phyloP scores from a whole-genome alignment of 2,113 vertebrate genomes.

The Anseranas semipalmata region DNA sequence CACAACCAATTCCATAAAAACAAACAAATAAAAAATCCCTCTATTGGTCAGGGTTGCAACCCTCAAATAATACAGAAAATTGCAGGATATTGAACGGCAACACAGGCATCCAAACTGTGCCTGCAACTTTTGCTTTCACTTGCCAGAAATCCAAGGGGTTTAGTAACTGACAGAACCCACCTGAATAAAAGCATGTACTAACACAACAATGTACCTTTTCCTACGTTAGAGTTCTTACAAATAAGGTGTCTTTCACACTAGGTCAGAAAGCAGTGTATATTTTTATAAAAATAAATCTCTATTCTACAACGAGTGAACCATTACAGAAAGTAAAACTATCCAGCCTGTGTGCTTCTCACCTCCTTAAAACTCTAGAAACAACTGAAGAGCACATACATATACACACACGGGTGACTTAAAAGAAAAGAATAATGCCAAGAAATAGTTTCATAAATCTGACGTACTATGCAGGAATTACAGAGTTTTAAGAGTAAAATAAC shows the following conservation, averaged over 20 bases:
- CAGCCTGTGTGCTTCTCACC: neutral
- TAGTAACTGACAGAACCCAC: neutral
- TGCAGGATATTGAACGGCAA: neutral
- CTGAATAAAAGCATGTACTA: neutral
- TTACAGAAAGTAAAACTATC: neutral
- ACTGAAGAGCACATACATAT: neutral
- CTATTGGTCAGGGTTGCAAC: neutral
- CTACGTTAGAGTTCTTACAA: neutral
- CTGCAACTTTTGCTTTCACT: constrained; percentile 22
- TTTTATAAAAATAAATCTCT: constrained; percentile 5
- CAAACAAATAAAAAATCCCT: neutral
- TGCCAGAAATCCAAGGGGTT: neutral
- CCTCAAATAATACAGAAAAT: neutral
- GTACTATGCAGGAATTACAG: neutral
- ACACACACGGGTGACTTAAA: neutral
- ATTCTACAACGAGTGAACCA: neutral
- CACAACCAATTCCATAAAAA: neutral
- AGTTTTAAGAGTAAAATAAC: neutral
- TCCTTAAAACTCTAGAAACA: constrained; percentile 10
- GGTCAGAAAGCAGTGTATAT: constrained; percentile 13
- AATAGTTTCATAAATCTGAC: neutral
- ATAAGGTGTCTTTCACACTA: constrained; percentile 1
- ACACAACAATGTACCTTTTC: neutral
- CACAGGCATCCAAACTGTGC: neutral
- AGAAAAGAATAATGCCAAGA: neutral